Base-by-base conservation (phyloP, 2,113 vertebrate genomes). In the Physeter macrocephalus region DNA sequence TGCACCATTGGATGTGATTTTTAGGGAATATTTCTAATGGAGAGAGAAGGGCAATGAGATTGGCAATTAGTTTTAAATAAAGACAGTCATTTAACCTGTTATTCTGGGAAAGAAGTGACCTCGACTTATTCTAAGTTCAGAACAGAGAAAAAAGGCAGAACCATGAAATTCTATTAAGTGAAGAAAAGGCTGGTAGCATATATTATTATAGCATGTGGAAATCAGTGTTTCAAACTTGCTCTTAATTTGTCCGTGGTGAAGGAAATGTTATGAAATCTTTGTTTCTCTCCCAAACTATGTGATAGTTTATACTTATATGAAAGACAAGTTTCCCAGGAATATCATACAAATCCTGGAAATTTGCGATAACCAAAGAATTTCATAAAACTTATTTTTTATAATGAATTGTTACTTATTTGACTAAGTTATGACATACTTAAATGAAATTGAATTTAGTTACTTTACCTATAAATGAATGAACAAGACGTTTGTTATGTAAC, bases 61-160 rank as follows among this genome's bases (percentile, higher is more conserved):
- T 10, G 94, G 52, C 67, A 96, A 71, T 85, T 80, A 94, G 46
- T 80, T 96, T 97, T 39, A 82, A 74, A 92, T 27, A 75, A 97
- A 94, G 43, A 75, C 82, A 88, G 46, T 69, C 29, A 92, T 84
- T 88, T 89, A 67, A 92, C 5, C 20, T 89, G 21, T 71, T 4
- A 92, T 46, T 84, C 21, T 62, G 59, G 31, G 34, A 88, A 94
- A 91, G 36, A 39, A 46, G 10, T 93, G 85, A 77, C 17, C 59
- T 20, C 71, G 46, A 10, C 8, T 90, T 86, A 43, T 34, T 27
- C 18, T 78, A 61, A 93, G 25, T 93, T 84, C 27, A 49, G 29
- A 75, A 85, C 27, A 64, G n/a, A 82, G 36, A 72, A 34, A 72
- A 67, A 57, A 82, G 75, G 49, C 52, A 36, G 43, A 34, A 39